These are phyloP conservation scores for Lasioglossum malachurum DNA, from an alignment of 2,888 invertebrate genomes.

Conservation along the genomic window DNA sequence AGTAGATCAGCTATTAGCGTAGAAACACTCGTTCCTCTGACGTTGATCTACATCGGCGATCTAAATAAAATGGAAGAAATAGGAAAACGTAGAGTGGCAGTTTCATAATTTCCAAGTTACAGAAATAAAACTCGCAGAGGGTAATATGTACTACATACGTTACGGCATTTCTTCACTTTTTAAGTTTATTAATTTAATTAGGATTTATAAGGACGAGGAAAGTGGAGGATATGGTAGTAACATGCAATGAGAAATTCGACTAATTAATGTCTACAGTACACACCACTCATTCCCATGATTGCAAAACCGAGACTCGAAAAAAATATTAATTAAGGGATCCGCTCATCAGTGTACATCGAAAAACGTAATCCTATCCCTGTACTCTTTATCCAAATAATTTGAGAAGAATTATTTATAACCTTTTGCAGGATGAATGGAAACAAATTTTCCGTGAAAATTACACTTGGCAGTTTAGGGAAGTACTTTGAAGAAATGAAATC, in stretches of 20 bases:
- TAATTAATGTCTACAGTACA: not conserved
- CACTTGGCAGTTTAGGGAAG: no score
- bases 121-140: not conserved
- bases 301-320: not conserved
- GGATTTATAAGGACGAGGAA: not conserved
- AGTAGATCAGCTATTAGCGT: not conserved
- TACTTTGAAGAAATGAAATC: not conserved
- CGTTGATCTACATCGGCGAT: conserved; percentile 16
- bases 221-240: not conserved
- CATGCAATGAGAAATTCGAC: not conserved
- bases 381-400: not conserved
- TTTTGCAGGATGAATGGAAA: not conserved
- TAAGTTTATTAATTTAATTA: conserved; percentile 2
- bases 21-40: not conserved
- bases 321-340: not conserved
- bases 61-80: not conserved
- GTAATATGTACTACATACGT: not conserved
- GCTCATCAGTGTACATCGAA: no score
- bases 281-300: not conserved
- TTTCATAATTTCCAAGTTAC: not conserved
- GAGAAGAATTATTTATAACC: not conserved
- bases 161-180: not conserved
- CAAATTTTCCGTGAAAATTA: not conserved
- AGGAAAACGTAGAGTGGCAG: not conserved
- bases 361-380: no score